Conservation (phyloP, 2,888 invertebrate species). For the Pyrrhosoma nymphula region DNA sequence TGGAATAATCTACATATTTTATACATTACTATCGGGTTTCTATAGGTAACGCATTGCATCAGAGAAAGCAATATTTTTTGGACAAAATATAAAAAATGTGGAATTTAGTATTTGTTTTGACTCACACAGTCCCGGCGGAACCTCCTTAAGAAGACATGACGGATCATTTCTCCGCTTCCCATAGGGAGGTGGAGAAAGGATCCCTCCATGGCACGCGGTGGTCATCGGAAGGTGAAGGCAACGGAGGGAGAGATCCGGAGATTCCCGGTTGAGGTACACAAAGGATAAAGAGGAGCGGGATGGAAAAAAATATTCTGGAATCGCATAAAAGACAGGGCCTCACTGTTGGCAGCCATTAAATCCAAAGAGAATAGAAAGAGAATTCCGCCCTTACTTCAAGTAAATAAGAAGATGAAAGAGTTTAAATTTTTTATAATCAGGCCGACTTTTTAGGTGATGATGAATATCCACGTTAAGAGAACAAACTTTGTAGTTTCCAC, state of each 20-base stretch:
- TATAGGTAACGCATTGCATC: no score
- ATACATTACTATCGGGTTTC: no score
- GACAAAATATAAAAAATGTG: no score
- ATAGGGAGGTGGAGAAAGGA: not conserved
- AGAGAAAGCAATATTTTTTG: no score
- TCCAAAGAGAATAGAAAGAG: not conserved
- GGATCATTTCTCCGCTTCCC: not conserved
- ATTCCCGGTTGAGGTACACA: not conserved
- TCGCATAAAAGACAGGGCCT: not conserved
- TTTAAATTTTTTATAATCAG: no score
- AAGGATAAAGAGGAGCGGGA: not conserved
- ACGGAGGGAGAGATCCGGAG: not conserved
- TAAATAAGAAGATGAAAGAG: no score
- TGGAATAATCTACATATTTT: no score
- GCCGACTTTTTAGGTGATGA: no score
- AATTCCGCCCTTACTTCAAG: not conserved
- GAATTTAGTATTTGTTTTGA: no score
- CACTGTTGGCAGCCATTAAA: not conserved
- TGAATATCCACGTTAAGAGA: no score
- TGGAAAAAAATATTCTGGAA: not conserved
- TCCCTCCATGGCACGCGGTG: not conserved
- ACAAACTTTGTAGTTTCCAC: no score
- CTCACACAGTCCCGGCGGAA: no score
- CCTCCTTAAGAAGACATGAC: not conserved
- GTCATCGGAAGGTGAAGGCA: not conserved